Evolutionary conservation across 2,113 vertebrate species (phyloP), one percentile per base, ranked within the genome.

Genomic region (Puntigrus tetrazona): DNA sequence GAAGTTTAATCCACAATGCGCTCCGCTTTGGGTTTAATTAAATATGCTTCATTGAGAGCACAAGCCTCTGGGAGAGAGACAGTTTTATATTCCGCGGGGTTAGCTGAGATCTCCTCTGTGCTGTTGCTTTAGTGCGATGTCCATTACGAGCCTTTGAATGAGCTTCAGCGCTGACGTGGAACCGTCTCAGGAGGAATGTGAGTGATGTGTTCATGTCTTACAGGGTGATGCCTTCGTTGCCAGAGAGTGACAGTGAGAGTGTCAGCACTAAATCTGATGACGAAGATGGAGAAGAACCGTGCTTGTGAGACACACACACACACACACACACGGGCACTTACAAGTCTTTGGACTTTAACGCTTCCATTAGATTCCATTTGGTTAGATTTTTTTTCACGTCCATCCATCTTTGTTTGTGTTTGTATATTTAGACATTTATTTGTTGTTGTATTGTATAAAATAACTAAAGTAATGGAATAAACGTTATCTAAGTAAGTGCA

Each of bases 181-280:
- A 7, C 52, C 27, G 4, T 36, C 10, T 67, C 45, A 10, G 29
- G 45, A 52, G 63, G 70, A 55, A 69, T 70, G 7, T 8, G 45
- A 70, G 18, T 70, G 41, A 50, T n/a, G 11, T 81, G 1, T 83
- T 84, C 1, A 73, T 84, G 16, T 81, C 18, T 16, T 63, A 14
- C 84, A 99, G 98, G 90, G 91, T 99, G 86, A 99, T 99, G 97
- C 94, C 96, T 83, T 95, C 96, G 82, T 91, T 99, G 81, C 98
- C 98, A 3, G 94, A 95, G 41, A 98, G 95, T 91, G 98, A 99
- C 89, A 92, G 95, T 0, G 96, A 97, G 88, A 94, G 95, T 91
- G 95, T 96, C 72, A 96, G 89, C 78, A 89, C 81, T 88, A 96
- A 94, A 34, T 94, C 95, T 0, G 95, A 95, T 14, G 95, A 95